A percentile compares a stretch with the other conserved stretches of the same genome.
These are phyloP conservation scores for Phorcus lineatus DNA, from an alignment of 2,888 invertebrate genomes.

Conservation along the genomic window DNA sequence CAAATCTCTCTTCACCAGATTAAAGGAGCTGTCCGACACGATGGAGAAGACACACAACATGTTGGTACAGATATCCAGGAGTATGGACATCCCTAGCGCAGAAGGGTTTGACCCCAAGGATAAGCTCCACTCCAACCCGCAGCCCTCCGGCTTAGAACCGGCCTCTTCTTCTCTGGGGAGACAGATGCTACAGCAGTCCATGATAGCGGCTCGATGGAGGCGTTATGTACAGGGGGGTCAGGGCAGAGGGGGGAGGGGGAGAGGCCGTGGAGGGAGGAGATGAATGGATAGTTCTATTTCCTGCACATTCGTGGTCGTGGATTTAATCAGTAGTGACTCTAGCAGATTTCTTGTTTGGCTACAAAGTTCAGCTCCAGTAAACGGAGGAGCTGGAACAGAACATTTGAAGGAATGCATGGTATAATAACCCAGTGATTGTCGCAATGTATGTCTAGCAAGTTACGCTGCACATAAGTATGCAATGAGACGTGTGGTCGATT, in stretches of 20 bases:
- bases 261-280: neutral
- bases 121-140: neutral
- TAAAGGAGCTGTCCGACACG: constrained; percentile 82
- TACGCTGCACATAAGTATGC: too few relatives aligned
- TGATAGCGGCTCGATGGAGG: constrained; percentile 1
- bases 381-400: too few relatives aligned
- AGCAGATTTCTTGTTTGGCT: too few relatives aligned
- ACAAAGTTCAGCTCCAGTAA: too few relatives aligned
- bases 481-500: too few relatives aligned
- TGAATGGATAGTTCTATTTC: neutral
- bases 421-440: too few relatives aligned
- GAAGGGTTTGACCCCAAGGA: constrained; percentile 78
- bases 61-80: constrained; percentile 83
- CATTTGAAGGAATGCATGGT: too few relatives aligned
- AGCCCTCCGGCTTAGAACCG: neutral
- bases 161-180: neutral
- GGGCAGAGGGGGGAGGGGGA: neutral
- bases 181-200: constrained; percentile 8
- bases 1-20: constrained; percentile 56
- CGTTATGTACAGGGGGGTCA: neutral
- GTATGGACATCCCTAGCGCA: constrained; percentile 94
- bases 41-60: constrained; percentile 87
- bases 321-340: too few relatives aligned
- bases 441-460: too few relatives aligned
- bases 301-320: too few relatives aligned